Base-by-base conservation (phyloP, 2,888 invertebrate species). In the Mesochorus sp. region DNA sequence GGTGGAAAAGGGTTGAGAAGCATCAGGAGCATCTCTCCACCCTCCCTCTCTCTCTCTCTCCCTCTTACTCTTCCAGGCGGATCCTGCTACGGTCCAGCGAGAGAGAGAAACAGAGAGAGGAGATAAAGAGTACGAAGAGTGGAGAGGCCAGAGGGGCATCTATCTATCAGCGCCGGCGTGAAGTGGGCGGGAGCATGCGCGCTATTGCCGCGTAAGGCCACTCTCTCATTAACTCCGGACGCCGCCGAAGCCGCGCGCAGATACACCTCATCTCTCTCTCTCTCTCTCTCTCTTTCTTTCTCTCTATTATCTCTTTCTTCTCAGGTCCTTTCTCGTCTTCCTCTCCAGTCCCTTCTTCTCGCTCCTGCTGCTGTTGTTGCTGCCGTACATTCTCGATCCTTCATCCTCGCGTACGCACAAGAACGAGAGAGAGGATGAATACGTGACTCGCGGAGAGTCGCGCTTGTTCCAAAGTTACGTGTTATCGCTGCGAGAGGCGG, bases 221-320 rank as follows among this genome's bases (percentile, higher is more conserved):
- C 90, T 90, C 90, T 90, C 90, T 90, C 89, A 91, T 91, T 91
- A 90, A 89, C 89, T 89, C 91, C 92, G 76, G 85, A 92, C 92
- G 82, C 92, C 93, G 80, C 90, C 94, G 83, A 92, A 94, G 53
- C 93, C 94, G 88, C 94, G 94, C 94, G 80, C 71, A 71, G 51
- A 61, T 31, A 17, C 47, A 4, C 6, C 64, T 21, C 31, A 26
- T 26, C n/a, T 49, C 44, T 68, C 44, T 34, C 57, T 67, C 53
- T 37, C 34, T 64, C 49, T 19, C 19, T 51, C 53, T 53, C 39
- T 53, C 26, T 66, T 19, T 55, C 24, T 68, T 21, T 57, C 14
- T 44, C 37, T 10, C 62, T 34, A 34, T 0, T 1, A 8, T 55
- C 10, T 55, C 17, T 14, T 42, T 62, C 53, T 53, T 71, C 71